Conservation (phyloP, 2,888 invertebrate species). For the Ichneumon xanthorius region DNA sequence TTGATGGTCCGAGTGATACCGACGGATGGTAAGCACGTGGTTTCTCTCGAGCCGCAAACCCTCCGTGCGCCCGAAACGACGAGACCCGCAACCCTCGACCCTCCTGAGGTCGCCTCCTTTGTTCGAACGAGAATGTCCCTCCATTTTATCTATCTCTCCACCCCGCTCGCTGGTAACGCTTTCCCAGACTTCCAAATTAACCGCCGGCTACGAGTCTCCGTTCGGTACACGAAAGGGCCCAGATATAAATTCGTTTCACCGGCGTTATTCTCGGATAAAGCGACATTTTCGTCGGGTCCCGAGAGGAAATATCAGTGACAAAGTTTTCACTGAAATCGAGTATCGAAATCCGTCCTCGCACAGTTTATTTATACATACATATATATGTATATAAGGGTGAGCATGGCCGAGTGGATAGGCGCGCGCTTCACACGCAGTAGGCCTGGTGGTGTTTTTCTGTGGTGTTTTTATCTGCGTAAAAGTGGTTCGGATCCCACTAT, state of each 20-base stretch:
- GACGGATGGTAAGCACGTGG: constrained; percentile 25
- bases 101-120: neutral
- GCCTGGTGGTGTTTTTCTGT: no score
- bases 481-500: no score
- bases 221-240: neutral
- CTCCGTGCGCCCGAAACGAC: neutral
- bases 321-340: constrained; percentile 26
- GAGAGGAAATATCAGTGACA: neutral
- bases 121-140: neutral
- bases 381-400: no score
- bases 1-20: constrained; percentile 38
- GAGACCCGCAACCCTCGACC: neutral
- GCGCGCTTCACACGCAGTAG: no score
- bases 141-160: neutral
- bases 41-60: constrained; percentile 4
- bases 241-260: neutral
- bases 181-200: constrained; percentile 3
- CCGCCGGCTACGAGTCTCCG: neutral
- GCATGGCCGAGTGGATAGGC: no score
- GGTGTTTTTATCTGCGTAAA: no score
- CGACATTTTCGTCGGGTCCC: neutral
- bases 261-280: neutral
- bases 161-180: no score
- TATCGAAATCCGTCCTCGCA: constrained; percentile 3
- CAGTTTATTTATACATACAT: neutral